Conservation (phyloP, 2,888 invertebrate genomes). For the Drosophila mercatorum region DNA sequence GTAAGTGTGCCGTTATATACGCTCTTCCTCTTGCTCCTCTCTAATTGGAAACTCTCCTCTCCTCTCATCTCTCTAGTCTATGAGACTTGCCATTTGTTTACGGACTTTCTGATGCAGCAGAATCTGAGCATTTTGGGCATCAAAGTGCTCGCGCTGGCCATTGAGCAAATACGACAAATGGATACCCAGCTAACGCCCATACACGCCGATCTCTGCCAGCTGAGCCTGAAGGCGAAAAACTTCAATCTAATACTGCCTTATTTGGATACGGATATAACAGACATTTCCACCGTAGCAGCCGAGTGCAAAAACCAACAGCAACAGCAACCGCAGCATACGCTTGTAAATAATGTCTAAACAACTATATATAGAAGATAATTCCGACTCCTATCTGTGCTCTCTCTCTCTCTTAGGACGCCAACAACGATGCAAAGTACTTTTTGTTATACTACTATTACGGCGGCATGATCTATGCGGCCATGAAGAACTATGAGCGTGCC, state of each 20-base stretch:
- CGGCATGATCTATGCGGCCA: conserved; percentile 97
- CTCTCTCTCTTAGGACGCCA: conserved; percentile 87
- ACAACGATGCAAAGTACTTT: conserved; percentile 89
- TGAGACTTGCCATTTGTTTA: conserved; percentile 94
- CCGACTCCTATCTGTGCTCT: not conserved
- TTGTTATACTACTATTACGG: conserved; percentile 98
- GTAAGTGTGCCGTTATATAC: conserved; percentile 47
- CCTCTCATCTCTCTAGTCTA: conserved; percentile 88
- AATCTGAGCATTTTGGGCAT: conserved; percentile 92
- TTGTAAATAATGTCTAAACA: conserved; percentile 31
- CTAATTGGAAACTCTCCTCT: not conserved
- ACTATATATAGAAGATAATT: not conserved
- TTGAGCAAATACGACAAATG: conserved; percentile 93
- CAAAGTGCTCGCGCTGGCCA: conserved; percentile 91
- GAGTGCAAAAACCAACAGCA: conserved; percentile 73
- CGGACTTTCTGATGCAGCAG: conserved; percentile 91
- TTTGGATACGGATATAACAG: conserved; percentile 95
- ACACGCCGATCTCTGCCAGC: conserved; percentile 96
- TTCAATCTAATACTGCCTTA: conserved; percentile 95
- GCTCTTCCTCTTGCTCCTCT: conserved; percentile 24
- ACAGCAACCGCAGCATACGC: conserved; percentile 68
- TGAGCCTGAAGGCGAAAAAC: conserved; percentile 95
- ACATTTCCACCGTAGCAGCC: conserved; percentile 89
- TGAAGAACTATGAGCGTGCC: conserved; percentile 96
- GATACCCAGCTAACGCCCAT: conserved; percentile 96